phyloP scores from a whole-genome alignment of 2,113 vertebrate species.

The Sturnira hondurensis region DNA sequence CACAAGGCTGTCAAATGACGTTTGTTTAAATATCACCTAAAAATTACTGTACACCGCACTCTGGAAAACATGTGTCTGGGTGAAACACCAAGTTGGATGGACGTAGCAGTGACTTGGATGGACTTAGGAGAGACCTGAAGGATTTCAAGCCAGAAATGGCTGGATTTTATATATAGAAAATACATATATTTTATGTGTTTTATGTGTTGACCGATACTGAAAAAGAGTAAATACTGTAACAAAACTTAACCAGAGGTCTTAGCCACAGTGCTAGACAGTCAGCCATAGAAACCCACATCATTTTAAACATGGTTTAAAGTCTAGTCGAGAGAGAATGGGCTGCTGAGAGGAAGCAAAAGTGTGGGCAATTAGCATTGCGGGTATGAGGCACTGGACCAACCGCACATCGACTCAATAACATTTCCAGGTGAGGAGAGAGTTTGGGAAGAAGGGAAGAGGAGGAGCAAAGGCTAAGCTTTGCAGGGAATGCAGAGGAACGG shows the following conservation, averaged over 20 bases:
- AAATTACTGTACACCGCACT: not conserved
- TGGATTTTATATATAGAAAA: not conserved
- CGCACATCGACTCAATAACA: not conserved
- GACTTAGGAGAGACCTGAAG: not conserved
- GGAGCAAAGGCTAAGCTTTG: not conserved
- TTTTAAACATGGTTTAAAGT: not conserved
- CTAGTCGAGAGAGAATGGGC: not conserved
- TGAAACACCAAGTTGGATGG: not conserved
- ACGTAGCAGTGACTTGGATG: not conserved
- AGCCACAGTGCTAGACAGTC: not conserved
- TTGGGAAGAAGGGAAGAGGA: not conserved
- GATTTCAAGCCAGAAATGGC: not conserved
- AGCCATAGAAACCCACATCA: not conserved
- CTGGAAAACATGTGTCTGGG: not conserved
- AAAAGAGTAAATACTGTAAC: not conserved
- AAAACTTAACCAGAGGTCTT: not conserved
- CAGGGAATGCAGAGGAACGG: not conserved
- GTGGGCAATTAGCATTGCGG: not conserved
- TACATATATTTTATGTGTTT: not conserved
- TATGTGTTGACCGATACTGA: not conserved
- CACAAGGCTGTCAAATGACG: not conserved
- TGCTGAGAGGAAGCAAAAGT: not conserved
- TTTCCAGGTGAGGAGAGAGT: not conserved
- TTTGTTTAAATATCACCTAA: not conserved
- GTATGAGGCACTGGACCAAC: not conserved